phyloP scores from a whole-genome alignment of 2,888 invertebrate genomes.

The Hoplodrina ambigua region DNA sequence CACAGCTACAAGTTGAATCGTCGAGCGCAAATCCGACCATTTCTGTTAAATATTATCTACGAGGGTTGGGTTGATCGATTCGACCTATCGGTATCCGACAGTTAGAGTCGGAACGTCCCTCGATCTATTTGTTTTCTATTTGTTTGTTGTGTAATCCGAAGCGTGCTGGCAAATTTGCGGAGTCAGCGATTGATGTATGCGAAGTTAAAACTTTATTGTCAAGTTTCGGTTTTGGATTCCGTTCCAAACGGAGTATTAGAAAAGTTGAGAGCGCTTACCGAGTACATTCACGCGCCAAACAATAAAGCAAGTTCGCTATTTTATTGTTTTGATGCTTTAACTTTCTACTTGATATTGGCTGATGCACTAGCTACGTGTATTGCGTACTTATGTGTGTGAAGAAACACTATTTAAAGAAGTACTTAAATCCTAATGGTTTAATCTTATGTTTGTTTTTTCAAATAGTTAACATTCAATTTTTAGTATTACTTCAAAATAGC shows the following conservation, averaged over 20 bases:
- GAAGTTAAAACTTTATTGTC: constrained; percentile 56
- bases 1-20: constrained; percentile 56
- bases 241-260: constrained; percentile 51
- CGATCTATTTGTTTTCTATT: constrained; percentile 65
- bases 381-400: constrained; percentile 34
- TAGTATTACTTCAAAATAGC: background rate
- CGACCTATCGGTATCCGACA: constrained; percentile 46
- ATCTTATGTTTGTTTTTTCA: constrained; percentile 20
- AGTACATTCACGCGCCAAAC: constrained; percentile 61
- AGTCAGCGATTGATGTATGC: constrained; percentile 64
- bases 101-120: constrained; percentile 58
- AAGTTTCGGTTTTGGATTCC: constrained; percentile 45
- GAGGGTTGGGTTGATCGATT: constrained; percentile 54
- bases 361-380: constrained; percentile 47
- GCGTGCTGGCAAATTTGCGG: constrained; percentile 63
- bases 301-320: constrained; percentile 56
- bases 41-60: constrained; percentile 69
- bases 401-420: constrained; percentile 34
- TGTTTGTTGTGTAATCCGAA: constrained; percentile 72
- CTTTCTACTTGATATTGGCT: constrained; percentile 59
- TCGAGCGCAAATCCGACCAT: constrained; percentile 62
- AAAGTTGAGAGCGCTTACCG: constrained; percentile 58
- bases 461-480: background rate
- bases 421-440: constrained; percentile 38
- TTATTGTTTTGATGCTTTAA: constrained; percentile 61